Evolutionary conservation across 2,888 invertebrate species (phyloP).

Genomic region (Molorchus minor): DNA sequence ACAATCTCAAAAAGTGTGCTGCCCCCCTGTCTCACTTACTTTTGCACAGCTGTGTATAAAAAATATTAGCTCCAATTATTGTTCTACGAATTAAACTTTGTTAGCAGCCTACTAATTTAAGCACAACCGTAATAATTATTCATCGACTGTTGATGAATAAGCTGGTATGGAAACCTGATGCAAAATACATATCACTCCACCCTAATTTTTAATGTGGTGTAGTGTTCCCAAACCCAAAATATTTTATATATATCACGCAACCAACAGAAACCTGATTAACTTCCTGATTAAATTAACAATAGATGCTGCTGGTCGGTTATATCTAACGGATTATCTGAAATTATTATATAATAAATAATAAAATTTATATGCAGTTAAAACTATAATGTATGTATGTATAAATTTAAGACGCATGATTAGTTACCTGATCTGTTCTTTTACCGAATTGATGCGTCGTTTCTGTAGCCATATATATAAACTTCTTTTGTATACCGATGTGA

Average conservation of each 20-base stretch:
- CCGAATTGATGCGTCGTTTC: conserved; percentile 2
- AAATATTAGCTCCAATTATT: too few relatives aligned
- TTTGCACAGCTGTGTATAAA: too few relatives aligned
- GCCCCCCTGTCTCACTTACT: too few relatives aligned
- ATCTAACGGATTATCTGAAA: not conserved
- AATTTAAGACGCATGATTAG: too few relatives aligned
- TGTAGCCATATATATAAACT: not conserved
- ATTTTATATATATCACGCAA: conserved; percentile 7
- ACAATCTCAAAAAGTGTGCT: too few relatives aligned
- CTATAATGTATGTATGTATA: too few relatives aligned
- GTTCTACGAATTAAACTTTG: conserved; percentile 22
- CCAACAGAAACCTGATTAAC: too few relatives aligned
- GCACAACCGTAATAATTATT: conserved; percentile 19
- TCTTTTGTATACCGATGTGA: conserved; percentile 6
- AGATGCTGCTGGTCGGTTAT: conserved; percentile 1
- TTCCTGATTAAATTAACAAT: conserved; percentile 10
- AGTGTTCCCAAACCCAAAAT: not conserved
- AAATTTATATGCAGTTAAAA: too few relatives aligned
- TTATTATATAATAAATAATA: too few relatives aligned
- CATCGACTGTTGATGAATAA: conserved; percentile 24
- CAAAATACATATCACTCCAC: conserved; percentile 3
- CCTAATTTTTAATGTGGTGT: conserved; percentile 4
- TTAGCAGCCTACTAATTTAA: conserved; percentile 23
- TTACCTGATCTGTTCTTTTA: too few relatives aligned
- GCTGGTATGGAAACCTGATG: not conserved